Evolutionary conservation across 2,113 vertebrate genomes (phyloP).

Genomic region (Saguinus midas): DNA sequence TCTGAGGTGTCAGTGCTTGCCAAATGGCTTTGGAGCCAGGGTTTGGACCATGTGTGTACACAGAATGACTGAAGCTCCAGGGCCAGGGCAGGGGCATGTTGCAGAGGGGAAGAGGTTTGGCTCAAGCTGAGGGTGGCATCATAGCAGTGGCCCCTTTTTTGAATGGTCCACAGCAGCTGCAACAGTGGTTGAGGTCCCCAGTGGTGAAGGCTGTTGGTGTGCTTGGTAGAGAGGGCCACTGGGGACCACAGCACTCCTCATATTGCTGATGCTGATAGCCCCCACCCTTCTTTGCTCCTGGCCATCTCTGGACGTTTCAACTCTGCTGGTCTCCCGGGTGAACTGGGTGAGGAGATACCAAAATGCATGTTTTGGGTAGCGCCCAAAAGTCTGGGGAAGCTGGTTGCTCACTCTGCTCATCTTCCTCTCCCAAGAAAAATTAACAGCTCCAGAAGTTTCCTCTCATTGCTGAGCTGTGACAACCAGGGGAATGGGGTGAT

Average conservation of each 20-base stretch:
- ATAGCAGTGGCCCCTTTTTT: no score
- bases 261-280: rapidly evolving
- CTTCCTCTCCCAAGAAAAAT: neutral
- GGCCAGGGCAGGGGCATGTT: rapidly evolving
- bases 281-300: neutral
- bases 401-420: neutral
- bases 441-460: no score
- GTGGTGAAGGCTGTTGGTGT: neutral
- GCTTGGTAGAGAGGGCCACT: rapidly evolving
- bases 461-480: no score
- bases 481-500: no score
- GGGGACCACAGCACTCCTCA: neutral
- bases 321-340: no score
- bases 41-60: neutral
- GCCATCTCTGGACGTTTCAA: neutral
- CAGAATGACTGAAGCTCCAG: neutral
- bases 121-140: neutral
- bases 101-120: neutral
- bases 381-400: no score
- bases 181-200: no score
- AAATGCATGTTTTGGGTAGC: rapidly evolving
- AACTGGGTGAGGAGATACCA: neutral
- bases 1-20: neutral
- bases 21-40: neutral
- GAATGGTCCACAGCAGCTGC: no score